Evolutionary conservation across 2,113 vertebrate species (phyloP), one percentile per base, ranked within the genome.

Genomic region (Pontoporia blainvillei): DNA sequence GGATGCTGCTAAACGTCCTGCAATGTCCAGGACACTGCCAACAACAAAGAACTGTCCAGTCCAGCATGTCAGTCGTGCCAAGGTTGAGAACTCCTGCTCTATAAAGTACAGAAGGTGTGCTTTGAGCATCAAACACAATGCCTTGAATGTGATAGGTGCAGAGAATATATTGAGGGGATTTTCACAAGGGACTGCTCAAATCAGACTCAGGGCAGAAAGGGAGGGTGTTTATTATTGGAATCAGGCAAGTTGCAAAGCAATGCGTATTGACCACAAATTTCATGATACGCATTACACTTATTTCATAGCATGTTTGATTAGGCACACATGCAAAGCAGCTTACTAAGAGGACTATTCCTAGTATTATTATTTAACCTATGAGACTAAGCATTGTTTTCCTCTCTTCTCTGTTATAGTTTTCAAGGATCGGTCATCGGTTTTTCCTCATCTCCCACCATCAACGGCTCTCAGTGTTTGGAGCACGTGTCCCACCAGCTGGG

Each of bases 171-270:
- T 89, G 46, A 46, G 11, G 34, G 6, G 5, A 91, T 96, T 96
- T 96, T 78, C 86, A 41, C 67, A 39, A 89, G 73, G 14, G 61
- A 46, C 31, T 66, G 83, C 72, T 81, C 34, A 93, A 83, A 89
- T 95, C 71, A 91, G 71, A 87, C 52, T 90, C 49, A 79, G 36
- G 71, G n/a, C 27, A 44, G 12, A n/a, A 41, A 54, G 8, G 39
- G 27, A 75, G 39, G 36, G 8, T 67, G 78, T 71, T 92, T 89
- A 84, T 94, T 91, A 86, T 81, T 66, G 13, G 82, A 73, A 92
- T 84, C 85, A 69, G 90, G 89, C 27, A 87, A 90, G 95, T 93
- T 93, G 66, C 92, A 76, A 91, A 95, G 73, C 71, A 66, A 27
- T 72, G 44, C 71, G 95, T 72, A 82, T 87, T 6, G 85, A 83